phyloP scores from a whole-genome alignment of 2,797 vertebrate species.

The Thaleichthys pacificus region DNA sequence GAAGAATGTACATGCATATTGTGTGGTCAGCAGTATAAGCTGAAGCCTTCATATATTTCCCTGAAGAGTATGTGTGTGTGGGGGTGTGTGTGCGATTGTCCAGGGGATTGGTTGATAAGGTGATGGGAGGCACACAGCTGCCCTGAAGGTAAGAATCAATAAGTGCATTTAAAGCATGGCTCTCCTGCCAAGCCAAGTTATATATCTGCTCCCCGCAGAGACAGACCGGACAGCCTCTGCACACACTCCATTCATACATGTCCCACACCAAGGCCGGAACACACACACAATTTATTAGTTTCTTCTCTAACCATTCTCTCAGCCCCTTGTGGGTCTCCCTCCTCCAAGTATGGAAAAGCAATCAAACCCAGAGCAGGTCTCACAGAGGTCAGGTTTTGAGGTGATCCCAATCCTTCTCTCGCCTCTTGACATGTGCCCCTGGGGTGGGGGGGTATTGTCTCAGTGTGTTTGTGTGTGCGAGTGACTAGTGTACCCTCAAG shows the following conservation, averaged over 20 bases:
- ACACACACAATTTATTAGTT: slow-evolving; percentile 16
- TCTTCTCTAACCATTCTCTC: slow-evolving; percentile 7
- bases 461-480: slow-evolving; percentile 13
- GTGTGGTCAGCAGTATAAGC: slow-evolving; percentile 24
- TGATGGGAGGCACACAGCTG: slow-evolving; percentile 56
- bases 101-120: slow-evolving; percentile 24
- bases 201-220: slow-evolving; percentile 26
- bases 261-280: slow-evolving; percentile 25
- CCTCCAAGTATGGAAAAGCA: slow-evolving; percentile 42
- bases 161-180: slow-evolving; percentile 42
- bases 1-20: slow-evolving; percentile 12
- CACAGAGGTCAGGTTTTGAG: slow-evolving; percentile 36
- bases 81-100: slow-evolving; percentile 8
- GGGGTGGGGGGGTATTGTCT: slow-evolving; percentile 13
- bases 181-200: not conserved
- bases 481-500: not conserved
- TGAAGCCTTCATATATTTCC: slow-evolving; percentile 25
- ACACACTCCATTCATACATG: slow-evolving; percentile 16
- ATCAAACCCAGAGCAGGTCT: slow-evolving; percentile 45
- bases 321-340: slow-evolving; percentile 19
- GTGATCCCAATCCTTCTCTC: slow-evolving; percentile 31
- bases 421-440: slow-evolving; percentile 16
- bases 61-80: slow-evolving; percentile 3
- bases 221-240: not conserved
- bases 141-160: slow-evolving; percentile 47